Percentiles rank a stretch among this genome's conserved stretches.
phyloP scores from a whole-genome alignment of 2,888 invertebrate species.

The Volucella inflata region DNA sequence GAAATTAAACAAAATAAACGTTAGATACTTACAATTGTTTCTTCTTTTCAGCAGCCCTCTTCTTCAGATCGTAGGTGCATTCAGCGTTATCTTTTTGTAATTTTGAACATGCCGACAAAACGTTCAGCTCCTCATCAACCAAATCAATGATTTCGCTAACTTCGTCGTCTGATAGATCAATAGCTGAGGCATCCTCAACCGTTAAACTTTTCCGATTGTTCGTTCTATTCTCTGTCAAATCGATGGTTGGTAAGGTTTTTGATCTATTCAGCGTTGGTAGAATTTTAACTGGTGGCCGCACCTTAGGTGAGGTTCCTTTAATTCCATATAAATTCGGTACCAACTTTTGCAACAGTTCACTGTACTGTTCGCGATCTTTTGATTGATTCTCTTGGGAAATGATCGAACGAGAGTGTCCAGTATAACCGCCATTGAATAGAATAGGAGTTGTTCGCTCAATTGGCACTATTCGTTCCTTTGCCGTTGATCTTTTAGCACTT shows the following conservation, averaged over 20 bases:
- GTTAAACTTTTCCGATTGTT: slow-evolving; percentile 50
- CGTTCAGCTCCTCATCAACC: slow-evolving; percentile 77
- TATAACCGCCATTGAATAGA: slow-evolving; percentile 42
- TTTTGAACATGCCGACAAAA: slow-evolving; percentile 77
- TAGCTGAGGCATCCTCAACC: slow-evolving; percentile 10
- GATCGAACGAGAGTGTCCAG: slow-evolving; percentile 72
- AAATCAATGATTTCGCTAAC: slow-evolving; percentile 78
- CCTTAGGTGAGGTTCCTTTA: slow-evolving; percentile 48
- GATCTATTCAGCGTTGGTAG: slow-evolving; percentile 63
- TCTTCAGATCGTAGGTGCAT: slow-evolving; percentile 67
- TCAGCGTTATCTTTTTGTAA: slow-evolving; percentile 65
- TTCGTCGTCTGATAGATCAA: slow-evolving; percentile 77
- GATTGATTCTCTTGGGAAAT: slow-evolving; percentile 76
- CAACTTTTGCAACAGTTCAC: slow-evolving; percentile 71
- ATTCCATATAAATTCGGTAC: slow-evolving; percentile 76
- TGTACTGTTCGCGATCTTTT: slow-evolving; percentile 78
- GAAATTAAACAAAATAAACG: neutral
- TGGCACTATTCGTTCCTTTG: slow-evolving; percentile 50
- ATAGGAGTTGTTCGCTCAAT: slow-evolving; percentile 35
- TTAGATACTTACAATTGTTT: slow-evolving; percentile 79
- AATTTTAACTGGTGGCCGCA: slow-evolving; percentile 9
- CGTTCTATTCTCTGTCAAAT: slow-evolving; percentile 19
- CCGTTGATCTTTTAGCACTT: slow-evolving; percentile 65
- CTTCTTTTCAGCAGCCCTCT: slow-evolving; percentile 77
- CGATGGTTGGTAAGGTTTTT: slow-evolving; percentile 28